Evolutionary conservation across 2,113 vertebrate genomes (phyloP), one percentile per base, ranked within the genome.

Genomic region (Carassius gibelio): DNA sequence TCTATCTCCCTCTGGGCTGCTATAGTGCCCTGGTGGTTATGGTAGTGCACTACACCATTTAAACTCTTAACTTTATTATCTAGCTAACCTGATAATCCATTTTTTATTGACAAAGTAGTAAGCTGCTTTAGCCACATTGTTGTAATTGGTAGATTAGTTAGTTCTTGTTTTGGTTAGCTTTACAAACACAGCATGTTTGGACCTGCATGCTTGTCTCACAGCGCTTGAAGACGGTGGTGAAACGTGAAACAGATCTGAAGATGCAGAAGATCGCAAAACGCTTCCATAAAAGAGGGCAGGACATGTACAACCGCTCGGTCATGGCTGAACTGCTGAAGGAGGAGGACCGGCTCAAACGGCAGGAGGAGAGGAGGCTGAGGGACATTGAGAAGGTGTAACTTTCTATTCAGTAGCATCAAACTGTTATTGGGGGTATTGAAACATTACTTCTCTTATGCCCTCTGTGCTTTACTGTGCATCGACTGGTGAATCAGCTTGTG

Each of bases 231-330:
- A 91, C 72, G 62, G 88, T 94, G 89, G 91, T 92, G 0, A 94
- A 91, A 84, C 91, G 86, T 30, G 94, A 96, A 71, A 87, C 92
- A 52, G 95, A 97, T 48, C 75, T 95, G 61, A 93, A 92, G 75
- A 93, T 97, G 79, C 93, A 93, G 88, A 92, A 94, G 48, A 93
- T 97, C 50, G 93, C 95, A 61, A 90, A 94, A 72, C 90, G 76
- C 75, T 96, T 95, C 89, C 91, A 96, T 88, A 88, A 87, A 42
- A 94, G 93, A 92, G 88, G 87, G 55, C 94, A 92, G 76, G 86
- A 89, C 7, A 34, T 87, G 84, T 90, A 91, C 79, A 87, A 92
- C 77, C 93, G 90, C 72, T 86, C 93, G 66, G 81, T 82, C 88
- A 21, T 0, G 71, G 85, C 79, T 15, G 87, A 83, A 61, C 84